Evolutionary conservation across 2,888 invertebrate genomes (phyloP), one percentile per base, ranked within the genome.

Genomic region (Chrysolina haemoptera): DNA sequence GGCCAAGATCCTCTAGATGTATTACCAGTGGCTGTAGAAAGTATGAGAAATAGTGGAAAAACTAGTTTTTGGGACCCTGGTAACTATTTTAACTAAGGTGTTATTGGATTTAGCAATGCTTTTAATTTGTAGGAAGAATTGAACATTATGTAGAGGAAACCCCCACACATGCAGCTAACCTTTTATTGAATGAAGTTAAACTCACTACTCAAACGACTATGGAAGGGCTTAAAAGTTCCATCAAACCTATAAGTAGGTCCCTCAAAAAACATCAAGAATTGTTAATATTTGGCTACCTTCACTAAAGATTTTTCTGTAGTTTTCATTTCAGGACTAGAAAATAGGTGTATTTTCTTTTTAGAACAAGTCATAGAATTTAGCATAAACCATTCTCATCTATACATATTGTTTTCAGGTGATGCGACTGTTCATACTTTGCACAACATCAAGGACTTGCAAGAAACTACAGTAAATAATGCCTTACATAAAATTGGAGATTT

Each of bases 401-500:
- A n/a, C n/a, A n/a, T n/a, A n/a, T n/a, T n/a, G 27, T 12, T 79
- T 82, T 67, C 70, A 86, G 86, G 86, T 69, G 84, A 86, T 68
- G 87, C 84, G 20, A 87, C 87, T 18, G 86, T 86, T 6, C 83
- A 82, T 63, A 88, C 88, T 14, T 75, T 88, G 50, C 87, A 88
- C 70, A 88, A 88, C 74, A 88, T 89, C 82, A 88, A 88, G 80
- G 92, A 92, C 84, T 85, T 92, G 6, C 91, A 92, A 86, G 90
- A 88, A 80, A 74, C 81, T 11, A 86, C 85, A 55, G 90, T 91
- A 55, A 89, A 89, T 84, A 90, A 90, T 75, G 92, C 92, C 70
- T 90, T 92, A 87, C 89, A 89, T 81, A 91, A 90, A 88, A 91
- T 92, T 76, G 92, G 91, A 69, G 92, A 91, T 86, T 90, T 92